A percentile compares a stretch with the other conserved stretches of the same genome.
phyloP scores from a whole-genome alignment of 2,113 vertebrate genomes.

The Heteronetta atricapilla region DNA sequence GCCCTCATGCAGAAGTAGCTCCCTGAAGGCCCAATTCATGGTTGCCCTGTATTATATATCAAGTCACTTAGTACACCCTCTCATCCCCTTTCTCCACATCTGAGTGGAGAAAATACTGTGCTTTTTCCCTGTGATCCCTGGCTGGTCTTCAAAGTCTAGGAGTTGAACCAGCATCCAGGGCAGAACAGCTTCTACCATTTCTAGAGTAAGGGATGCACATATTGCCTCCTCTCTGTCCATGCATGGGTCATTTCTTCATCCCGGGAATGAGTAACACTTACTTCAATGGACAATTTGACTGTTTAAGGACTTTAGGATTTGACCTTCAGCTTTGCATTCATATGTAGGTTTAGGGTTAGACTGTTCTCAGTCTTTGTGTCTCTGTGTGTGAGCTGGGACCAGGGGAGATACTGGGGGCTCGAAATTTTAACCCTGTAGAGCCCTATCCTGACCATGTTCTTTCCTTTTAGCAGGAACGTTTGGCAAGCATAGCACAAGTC shows the following conservation, averaged over 20 bases:
- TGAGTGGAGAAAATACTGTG: not conserved
- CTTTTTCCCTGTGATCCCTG: not conserved
- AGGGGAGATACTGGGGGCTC: accelerated
- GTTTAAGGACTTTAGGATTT: not conserved
- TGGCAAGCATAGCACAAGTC: not conserved
- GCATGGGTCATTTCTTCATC: not conserved
- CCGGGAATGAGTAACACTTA: not conserved
- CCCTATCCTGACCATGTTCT: not conserved
- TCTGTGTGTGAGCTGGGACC: not conserved
- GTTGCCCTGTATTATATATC: not conserved
- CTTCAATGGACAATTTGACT: not conserved
- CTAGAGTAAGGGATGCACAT: not conserved
- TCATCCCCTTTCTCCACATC: not conserved
- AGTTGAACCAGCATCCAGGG: not conserved
- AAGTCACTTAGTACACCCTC: not conserved
- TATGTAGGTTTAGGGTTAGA: not conserved
- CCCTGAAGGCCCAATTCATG: not conserved
- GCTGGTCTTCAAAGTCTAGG: not conserved
- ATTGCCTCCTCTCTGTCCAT: not conserved
- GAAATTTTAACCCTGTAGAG: accelerated
- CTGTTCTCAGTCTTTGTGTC: accelerated
- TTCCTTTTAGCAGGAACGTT: not conserved
- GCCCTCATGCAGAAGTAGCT: slow-evolving; percentile 21
- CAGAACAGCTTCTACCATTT: not conserved
- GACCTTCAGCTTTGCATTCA: not conserved